Evolutionary conservation across 2,888 invertebrate genomes (phyloP).

Genomic region (Dendrolimus pini): DNA sequence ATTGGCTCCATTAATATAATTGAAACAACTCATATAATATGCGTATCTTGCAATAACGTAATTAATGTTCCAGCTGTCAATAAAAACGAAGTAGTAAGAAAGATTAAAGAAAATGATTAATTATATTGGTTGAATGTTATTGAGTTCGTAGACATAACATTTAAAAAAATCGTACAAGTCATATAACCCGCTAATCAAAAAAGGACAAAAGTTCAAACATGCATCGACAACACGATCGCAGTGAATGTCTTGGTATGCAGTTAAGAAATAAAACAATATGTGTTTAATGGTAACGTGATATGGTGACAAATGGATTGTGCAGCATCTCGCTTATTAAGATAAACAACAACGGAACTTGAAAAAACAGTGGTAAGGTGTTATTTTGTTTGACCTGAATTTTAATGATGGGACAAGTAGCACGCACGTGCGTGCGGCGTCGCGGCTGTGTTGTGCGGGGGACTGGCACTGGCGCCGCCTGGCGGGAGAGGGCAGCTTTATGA

Average conservation of each 20-base stretch:
- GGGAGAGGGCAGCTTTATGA: constrained; percentile 69
- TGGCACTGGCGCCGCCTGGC: constrained; percentile 62
- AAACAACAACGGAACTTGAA: constrained; percentile 37
- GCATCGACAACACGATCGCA: constrained; percentile 53
- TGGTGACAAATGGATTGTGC: constrained; percentile 55
- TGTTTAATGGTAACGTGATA: constrained; percentile 57
- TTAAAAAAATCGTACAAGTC: constrained; percentile 37
- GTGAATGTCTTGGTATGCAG: constrained; percentile 48
- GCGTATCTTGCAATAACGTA: background rate
- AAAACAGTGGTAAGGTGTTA: constrained; percentile 34
- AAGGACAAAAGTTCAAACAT: constrained; percentile 69
- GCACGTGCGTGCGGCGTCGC: constrained; percentile 60
- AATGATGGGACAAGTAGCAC: constrained; percentile 51
- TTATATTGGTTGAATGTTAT: background rate
- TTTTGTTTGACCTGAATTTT: constrained; percentile 34
- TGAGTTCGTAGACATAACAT: constrained; percentile 5
- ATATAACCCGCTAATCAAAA: constrained; percentile 60
- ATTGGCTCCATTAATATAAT: constrained; percentile 16
- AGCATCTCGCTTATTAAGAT: constrained; percentile 25
- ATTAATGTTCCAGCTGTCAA: background rate
- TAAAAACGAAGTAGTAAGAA: background rate
- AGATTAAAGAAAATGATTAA: background rate
- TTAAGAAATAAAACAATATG: constrained; percentile 47
- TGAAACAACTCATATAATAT: constrained; percentile 8
- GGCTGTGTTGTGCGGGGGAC: constrained; percentile 28